Percentiles rank a stretch among this genome's conserved stretches.
Conservation (phyloP, 2,888 invertebrate species). For the Plemyria rubiginata region DNA sequence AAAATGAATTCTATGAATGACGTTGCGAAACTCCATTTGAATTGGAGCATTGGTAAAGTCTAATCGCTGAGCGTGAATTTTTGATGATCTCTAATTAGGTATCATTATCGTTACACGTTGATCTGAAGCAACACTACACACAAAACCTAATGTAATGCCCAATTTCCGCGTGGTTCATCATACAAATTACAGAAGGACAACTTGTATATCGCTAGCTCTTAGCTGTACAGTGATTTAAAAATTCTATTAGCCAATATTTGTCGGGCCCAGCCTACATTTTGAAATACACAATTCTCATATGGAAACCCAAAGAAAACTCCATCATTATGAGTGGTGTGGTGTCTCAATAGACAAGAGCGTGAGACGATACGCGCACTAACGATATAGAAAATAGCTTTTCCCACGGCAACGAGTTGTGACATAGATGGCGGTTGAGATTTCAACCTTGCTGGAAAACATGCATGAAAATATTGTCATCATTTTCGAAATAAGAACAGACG, state of each 20-base stretch:
- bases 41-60: slow-evolving; percentile 20
- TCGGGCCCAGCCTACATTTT: no score
- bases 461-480: no score
- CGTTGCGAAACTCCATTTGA: slow-evolving; percentile 21
- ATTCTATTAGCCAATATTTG: no score
- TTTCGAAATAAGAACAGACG: no score
- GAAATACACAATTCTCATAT: slow-evolving; percentile 15
- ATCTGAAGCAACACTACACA: slow-evolving; percentile 1
- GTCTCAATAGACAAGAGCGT: slow-evolving; percentile 29
- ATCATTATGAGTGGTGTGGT: slow-evolving; percentile 28
- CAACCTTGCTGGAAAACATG: slow-evolving; percentile 10
- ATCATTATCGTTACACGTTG: slow-evolving; percentile 11
- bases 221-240: no score
- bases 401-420: slow-evolving; percentile 25
- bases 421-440: slow-evolving; percentile 21
- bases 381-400: slow-evolving; percentile 26
- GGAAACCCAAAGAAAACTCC: slow-evolving; percentile 25
- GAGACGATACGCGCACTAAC: slow-evolving; percentile 14
- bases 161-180: no score
- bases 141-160: no score
- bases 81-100: slow-evolving; percentile 16
- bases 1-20: slow-evolving; percentile 8
- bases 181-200: no score
- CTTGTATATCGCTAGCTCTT: no score
- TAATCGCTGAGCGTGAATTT: slow-evolving; percentile 15